Evolutionary conservation across 2,888 invertebrate genomes (phyloP).

Genomic region (Dasysyrphus albostriatus): DNA sequence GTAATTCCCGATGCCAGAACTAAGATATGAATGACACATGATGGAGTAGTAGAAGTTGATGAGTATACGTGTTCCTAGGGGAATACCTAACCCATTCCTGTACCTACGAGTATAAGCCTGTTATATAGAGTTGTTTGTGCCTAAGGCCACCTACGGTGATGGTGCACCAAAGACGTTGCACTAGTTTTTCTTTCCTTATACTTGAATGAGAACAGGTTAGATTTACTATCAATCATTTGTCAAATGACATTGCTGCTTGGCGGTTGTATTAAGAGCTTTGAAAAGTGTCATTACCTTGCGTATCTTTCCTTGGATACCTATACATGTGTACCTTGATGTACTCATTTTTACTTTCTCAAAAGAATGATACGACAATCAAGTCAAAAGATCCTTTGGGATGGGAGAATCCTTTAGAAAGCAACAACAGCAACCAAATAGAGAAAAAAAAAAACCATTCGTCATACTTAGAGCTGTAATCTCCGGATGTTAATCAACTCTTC

Average conservation of each 20-base stretch:
- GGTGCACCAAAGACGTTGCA: slow-evolving; percentile 37
- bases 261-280: slow-evolving; percentile 17
- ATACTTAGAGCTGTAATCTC: slow-evolving; percentile 69
- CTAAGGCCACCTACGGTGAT: slow-evolving; percentile 42
- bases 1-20: slow-evolving; percentile 64
- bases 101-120: background rate
- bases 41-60: slow-evolving; percentile 66
- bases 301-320: background rate
- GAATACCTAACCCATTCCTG: background rate
- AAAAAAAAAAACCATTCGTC: slow-evolving; percentile 60
- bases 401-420: slow-evolving; percentile 43
- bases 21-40: slow-evolving; percentile 71
- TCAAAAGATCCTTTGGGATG: slow-evolving; percentile 19
- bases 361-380: slow-evolving; percentile 42
- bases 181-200: slow-evolving; percentile 2
- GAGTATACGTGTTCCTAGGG: slow-evolving; percentile 44
- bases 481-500: slow-evolving; percentile 72
- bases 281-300: slow-evolving; percentile 43
- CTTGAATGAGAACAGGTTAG: slow-evolving; percentile 19
- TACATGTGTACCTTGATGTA: too few species aligned
- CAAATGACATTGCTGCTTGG: slow-evolving; percentile 53
- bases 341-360: background rate
- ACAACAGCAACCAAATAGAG: background rate
- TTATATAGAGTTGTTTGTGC: background rate
- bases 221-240: slow-evolving; percentile 62